Conservation (phyloP, 2,888 invertebrate species). For the Acleris cristana region DNA sequence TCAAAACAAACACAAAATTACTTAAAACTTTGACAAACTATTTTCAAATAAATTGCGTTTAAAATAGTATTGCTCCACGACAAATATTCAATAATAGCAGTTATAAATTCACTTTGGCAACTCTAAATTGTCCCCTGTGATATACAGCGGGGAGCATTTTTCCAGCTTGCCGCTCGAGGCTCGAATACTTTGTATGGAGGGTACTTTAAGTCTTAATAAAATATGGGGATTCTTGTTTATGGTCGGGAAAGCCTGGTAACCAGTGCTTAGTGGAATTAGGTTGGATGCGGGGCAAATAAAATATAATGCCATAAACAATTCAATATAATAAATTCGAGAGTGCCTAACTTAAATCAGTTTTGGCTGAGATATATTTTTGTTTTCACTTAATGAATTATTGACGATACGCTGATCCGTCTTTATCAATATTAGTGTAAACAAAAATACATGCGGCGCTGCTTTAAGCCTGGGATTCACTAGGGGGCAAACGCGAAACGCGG, state of each 20-base stretch:
- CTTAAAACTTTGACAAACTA: neutral
- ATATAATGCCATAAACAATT: neutral
- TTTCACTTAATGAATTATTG: neutral
- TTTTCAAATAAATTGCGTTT: neutral
- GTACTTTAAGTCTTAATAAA: slow-evolving; percentile 62
- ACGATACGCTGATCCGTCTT: neutral
- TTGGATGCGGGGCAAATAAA: slow-evolving; percentile 16
- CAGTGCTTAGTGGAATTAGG: slow-evolving; percentile 31
- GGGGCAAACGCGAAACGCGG: no score
- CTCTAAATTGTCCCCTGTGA: slow-evolving; percentile 49
- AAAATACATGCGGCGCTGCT: slow-evolving; percentile 3
- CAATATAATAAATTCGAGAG: neutral
- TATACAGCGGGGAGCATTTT: slow-evolving; percentile 48
- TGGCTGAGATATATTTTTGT: no score
- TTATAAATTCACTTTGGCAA: slow-evolving; percentile 48
- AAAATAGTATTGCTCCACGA: slow-evolving; percentile 12
- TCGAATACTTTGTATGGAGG: slow-evolving; percentile 41
- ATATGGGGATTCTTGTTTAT: slow-evolving; percentile 50
- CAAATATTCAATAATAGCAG: slow-evolving; percentile 45
- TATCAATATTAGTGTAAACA: slow-evolving; percentile 5
- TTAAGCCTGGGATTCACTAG: no score
- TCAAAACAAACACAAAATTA: no score
- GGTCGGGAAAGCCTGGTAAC: slow-evolving; percentile 22
- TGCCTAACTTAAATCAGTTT: neutral
- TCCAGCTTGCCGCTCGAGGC: slow-evolving; percentile 46